A percentile compares a stretch with the other conserved stretches of the same genome.
Conservation (phyloP, 2,888 invertebrate species). For the Troides oblongomaculatus region DNA sequence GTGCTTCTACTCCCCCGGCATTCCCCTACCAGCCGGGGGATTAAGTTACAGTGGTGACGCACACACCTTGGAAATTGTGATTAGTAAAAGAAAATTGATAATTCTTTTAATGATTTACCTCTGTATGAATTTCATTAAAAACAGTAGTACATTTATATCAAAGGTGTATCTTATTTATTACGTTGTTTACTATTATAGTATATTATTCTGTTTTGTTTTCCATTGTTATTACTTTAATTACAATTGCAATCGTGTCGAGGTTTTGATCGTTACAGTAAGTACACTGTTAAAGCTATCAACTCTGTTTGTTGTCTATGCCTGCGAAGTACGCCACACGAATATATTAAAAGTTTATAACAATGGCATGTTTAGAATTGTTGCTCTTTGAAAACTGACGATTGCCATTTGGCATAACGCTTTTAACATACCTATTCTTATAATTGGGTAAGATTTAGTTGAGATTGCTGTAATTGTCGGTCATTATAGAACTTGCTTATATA, state of each 20-base stretch:
- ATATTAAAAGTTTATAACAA: neutral
- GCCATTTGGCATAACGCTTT: neutral
- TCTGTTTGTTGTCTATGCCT: neutral
- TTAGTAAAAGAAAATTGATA: neutral
- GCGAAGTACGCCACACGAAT: neutral
- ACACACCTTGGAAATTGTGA: neutral
- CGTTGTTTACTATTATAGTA: neutral
- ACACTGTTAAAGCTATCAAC: neutral
- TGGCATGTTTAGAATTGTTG: neutral
- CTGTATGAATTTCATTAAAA: too few relatives aligned
- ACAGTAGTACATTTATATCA: neutral
- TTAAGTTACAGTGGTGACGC: slow-evolving; percentile 9
- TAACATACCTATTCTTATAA: too few relatives aligned
- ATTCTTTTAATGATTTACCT: too few relatives aligned
- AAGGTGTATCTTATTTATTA: neutral
- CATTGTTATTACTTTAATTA: neutral
- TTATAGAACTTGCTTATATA: too few relatives aligned
- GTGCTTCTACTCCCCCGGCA: slow-evolving; percentile 20
- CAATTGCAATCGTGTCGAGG: neutral
- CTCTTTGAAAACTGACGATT: neutral
- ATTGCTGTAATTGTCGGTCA: too few relatives aligned
- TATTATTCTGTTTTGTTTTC: neutral
- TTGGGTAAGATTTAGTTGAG: too few relatives aligned
- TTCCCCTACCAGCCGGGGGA: neutral
- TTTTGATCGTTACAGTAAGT: neutral